Evolutionary conservation across 2,797 vertebrate species (phyloP).

Genomic region (Hirundo rustica): DNA sequence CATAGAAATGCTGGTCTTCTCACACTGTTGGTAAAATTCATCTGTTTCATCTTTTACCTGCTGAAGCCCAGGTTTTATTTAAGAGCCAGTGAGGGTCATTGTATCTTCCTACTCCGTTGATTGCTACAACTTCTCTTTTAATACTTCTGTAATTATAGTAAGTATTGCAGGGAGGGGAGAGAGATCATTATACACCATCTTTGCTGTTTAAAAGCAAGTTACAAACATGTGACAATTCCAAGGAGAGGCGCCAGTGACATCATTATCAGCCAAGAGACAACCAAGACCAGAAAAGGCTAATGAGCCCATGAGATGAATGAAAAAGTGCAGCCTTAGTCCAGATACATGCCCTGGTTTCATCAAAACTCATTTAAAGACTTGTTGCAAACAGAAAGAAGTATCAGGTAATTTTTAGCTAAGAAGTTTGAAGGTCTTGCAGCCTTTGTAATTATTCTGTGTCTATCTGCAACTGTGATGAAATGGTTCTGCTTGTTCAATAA

Average conservation of each 20-base stretch:
- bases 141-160: neutral
- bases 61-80: neutral
- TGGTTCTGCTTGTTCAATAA: neutral
- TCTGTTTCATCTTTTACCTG: neutral
- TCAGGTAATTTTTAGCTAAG: neutral
- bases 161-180: neutral
- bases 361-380: neutral
- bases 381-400: neutral
- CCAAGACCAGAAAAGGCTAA: neutral
- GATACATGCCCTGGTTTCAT: neutral
- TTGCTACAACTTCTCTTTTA: neutral
- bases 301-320: neutral
- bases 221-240: neutral
- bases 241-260: neutral
- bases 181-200: neutral
- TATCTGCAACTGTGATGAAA: neutral
- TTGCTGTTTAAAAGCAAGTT: neutral
- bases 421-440: neutral
- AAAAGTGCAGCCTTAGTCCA: neutral
- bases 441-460: neutral
- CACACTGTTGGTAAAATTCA: fast-evolving
- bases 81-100: neutral
- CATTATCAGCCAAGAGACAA: neutral
- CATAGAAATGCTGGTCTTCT: neutral
- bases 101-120: neutral